Evolutionary conservation across 2,113 vertebrate genomes (phyloP).

Genomic region (Muscicapa adusta): DNA sequence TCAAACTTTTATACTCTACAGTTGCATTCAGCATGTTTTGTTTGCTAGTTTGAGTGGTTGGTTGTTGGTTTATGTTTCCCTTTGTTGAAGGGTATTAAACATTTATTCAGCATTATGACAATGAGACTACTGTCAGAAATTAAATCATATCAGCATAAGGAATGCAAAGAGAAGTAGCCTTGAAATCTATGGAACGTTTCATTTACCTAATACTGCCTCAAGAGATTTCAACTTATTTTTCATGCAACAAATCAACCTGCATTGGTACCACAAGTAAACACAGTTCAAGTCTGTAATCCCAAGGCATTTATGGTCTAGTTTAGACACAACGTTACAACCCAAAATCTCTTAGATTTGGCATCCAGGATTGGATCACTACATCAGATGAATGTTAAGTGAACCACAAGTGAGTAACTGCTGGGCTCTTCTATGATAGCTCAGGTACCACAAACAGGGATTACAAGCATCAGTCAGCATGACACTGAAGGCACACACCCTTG

Average conservation of each 20-base stretch:
- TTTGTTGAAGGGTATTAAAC: neutral
- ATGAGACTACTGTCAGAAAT: neutral
- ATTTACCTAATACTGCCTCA: neutral
- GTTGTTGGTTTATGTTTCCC: neutral
- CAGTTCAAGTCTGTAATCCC: neutral
- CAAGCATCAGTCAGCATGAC: neutral
- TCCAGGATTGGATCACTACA: neutral
- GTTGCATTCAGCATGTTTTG: neutral
- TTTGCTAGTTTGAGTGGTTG: neutral
- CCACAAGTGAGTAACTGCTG: neutral
- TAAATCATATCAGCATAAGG: neutral
- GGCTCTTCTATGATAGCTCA: neutral
- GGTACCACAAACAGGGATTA: neutral
- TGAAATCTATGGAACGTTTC: neutral
- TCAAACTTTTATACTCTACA: neutral
- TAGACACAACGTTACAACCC: neutral
- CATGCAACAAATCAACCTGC: rapidly evolving
- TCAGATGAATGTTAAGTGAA: neutral
- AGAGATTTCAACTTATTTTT: neutral
- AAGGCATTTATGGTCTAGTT: neutral
- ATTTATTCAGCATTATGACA: neutral
- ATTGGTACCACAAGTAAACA: neutral
- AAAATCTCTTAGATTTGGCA: neutral
- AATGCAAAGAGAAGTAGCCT: neutral
- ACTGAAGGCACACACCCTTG: neutral